Evolutionary conservation across 1,140 invertebrate species (phyloP), one percentile per base, ranked within the genome.

Genomic region (Dendroctonus valens): DNA sequence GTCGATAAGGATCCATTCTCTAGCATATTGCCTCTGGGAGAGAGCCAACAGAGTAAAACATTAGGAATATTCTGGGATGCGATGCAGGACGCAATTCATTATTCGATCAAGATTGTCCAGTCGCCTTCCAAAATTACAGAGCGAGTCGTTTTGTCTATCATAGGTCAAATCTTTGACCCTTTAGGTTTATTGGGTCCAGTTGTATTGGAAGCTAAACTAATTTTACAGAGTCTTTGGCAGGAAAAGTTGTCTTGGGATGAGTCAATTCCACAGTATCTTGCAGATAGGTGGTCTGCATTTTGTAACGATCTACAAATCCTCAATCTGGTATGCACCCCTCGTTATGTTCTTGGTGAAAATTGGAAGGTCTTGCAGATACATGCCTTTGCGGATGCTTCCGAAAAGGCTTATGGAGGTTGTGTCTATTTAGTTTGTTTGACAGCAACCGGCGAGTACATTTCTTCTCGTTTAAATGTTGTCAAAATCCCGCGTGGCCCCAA

Each of bases 221-320:
- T 65, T 7, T 38, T 65, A 2, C 62, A 58, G 39, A 38, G 12
- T 37, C 49, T 65, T 12, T 65, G 62, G 62, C 12, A 57, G 12
- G 11, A 58, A 48, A 41, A 40, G 6, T 57, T 48, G 11, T 9
- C 11, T 39, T 65, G 62, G 62, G 53, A 65, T 41, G 41, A 65
- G 12, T 3, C 5, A 57, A 8, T 58, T n/a, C 55, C 55, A 12
- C 15, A 38, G 14, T 40, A 6, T 9, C 8, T 54, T 38, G 38
- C 15, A 38, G 6, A 54, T 9, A 15, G 8, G 6, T 37, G 52
- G 38, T 38, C 14, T 9, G 40, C 52, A 11, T 39, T 54, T 8
- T 9, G 52, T 9, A 14, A 15, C 9, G 7, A 54, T 8, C 12
- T 54, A 9, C 37, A 15, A 39, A 7, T 7, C 8, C 14, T 54